Evolutionary conservation across 64 coral and sea anemone species (phyloP).

Genomic region (Porites australiensis): DNA sequence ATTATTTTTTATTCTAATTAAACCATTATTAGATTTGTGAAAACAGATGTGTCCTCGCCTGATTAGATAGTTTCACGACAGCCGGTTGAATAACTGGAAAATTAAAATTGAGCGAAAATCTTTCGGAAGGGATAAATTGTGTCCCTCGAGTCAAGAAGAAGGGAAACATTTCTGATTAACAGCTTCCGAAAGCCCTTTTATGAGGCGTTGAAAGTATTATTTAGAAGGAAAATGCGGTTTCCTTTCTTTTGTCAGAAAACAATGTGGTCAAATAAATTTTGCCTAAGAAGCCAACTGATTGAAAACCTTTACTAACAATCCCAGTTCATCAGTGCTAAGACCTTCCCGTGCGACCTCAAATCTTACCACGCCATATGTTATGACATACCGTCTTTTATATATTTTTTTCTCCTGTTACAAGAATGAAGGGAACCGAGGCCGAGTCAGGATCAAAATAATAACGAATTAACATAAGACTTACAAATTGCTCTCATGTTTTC

Average conservation of each 20-base stretch:
- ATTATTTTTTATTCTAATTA: neutral
- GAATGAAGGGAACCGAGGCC: neutral
- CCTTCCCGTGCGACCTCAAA: slow-evolving; percentile 3
- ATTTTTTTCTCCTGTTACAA: neutral
- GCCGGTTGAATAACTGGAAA: slow-evolving; percentile 8
- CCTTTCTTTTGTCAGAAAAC: neutral
- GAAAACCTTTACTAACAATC: neutral
- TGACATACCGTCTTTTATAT: neutral
- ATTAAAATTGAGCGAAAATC: slow-evolving; percentile 32
- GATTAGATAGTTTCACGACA: neutral
- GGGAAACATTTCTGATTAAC: neutral
- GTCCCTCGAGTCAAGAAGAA: neutral
- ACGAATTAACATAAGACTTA: neutral
- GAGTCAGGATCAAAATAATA: neutral
- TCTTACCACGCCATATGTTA: slow-evolving; percentile 18
- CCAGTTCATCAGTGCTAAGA: neutral
- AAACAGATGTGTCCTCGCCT: slow-evolving; percentile 22
- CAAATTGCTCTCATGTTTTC: neutral
- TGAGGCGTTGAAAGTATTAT: neutral
- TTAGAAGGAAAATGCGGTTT: neutral
- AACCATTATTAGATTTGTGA: slow-evolving; percentile 1
- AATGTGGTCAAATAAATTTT: neutral
- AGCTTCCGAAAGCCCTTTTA: slow-evolving; percentile 21
- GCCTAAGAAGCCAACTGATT: neutral
- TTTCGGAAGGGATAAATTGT: slow-evolving; percentile 13